Base-by-base conservation (phyloP, 2,888 invertebrate genomes). In the Dryococelus australis region DNA sequence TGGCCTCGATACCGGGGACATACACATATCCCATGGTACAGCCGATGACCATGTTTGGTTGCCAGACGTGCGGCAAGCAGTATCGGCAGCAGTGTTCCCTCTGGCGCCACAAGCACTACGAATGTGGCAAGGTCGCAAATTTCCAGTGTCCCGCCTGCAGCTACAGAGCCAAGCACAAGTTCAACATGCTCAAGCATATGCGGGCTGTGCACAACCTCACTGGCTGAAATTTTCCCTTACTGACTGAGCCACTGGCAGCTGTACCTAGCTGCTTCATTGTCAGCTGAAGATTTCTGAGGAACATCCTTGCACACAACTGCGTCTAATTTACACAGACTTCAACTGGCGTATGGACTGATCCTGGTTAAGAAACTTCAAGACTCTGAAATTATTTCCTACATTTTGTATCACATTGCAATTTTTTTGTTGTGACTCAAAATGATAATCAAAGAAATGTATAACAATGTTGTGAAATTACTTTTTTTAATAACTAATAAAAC, bases 31-130 rank as follows among this genome's bases (percentile, higher is more conserved):
- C 65, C 24, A 3, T 24, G 65, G 24, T 20, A 6, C 13, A 65
- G 65, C 20, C 2, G 47, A 16, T 47, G 81, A 85, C 51, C 24
- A 24, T 83, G 79, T 88, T 86, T 53, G 78, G 80, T n/a, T 97
- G 97, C 91, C 94, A 96, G 86, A 97, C 97, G 91, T 97, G 97
- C 93, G 97, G 97, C 89, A 97, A 97, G 92, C 94, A 96, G 90
- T 97, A 97, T 92, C 95, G 97, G 90, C 97, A 97, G 97, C 97
- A 96, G 93, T 97, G 97, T 86, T 97, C 97, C 88, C 94, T 97
- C 93, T 94, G 96, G 20, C 94, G 96, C 8, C 97, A 97, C 93
- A 97, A 96, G 92, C 96, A 95, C 93, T 96, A 97, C 89, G 97
- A 97, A 92, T 97, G 97, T 88, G 92, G 92, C 85, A 87, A 87